phyloP scores from a whole-genome alignment of 2,797 vertebrate genomes.

The Telmatherina bonti region DNA sequence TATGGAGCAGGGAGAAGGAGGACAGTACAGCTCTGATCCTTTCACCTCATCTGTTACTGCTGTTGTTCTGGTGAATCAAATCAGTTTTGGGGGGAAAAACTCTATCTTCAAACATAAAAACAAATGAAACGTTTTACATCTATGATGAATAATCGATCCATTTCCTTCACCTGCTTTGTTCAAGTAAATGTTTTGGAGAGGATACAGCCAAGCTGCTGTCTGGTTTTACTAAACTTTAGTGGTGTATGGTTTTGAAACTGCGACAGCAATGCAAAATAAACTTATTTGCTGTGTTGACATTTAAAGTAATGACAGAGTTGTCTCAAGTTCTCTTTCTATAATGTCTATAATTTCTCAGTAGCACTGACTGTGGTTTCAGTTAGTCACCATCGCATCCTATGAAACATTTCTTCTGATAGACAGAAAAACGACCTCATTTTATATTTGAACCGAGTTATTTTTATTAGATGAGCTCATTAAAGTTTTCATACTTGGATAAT shows the following conservation, averaged over 20 bases:
- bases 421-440: not conserved
- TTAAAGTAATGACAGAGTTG: not conserved
- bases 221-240: not conserved
- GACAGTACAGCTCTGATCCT: constrained; percentile 16
- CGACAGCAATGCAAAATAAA: not conserved
- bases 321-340: not conserved
- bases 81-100: not conserved
- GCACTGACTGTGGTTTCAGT: not conserved
- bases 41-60: constrained; percentile 11
- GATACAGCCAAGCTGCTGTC: too few relatives aligned
- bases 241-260: too few relatives aligned
- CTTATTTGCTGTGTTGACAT: constrained; percentile 3
- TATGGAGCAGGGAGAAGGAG: constrained; percentile 17
- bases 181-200: too few relatives aligned
- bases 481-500: not conserved
- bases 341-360: not conserved
- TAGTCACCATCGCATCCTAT: not conserved
- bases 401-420: not conserved
- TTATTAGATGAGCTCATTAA: not conserved
- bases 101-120: constrained; percentile 5
- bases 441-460: not conserved
- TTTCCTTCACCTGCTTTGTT: too few relatives aligned
- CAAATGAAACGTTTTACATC: not conserved
- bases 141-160: not conserved
- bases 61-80: constrained; percentile 8